Conservation (phyloP, 2,113 vertebrate genomes). For the Epinephelus cyanopodus region DNA sequence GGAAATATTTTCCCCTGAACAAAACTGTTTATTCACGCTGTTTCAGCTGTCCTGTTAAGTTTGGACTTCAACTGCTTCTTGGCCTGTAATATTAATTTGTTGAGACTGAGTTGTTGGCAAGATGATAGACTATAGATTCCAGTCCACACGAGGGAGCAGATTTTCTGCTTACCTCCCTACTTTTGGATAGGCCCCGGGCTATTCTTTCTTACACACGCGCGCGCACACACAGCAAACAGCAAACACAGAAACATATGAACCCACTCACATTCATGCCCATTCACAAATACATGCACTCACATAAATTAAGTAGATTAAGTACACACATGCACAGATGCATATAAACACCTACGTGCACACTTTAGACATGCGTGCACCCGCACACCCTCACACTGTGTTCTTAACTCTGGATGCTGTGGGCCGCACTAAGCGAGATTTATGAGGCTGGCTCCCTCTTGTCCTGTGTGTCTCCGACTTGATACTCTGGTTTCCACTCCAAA, state of each 20-base stretch:
- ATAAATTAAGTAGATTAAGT: background rate
- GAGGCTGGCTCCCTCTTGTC: constrained; percentile 75
- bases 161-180: constrained; percentile 57
- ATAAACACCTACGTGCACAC: background rate
- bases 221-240: background rate
- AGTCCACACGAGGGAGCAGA: constrained; percentile 49
- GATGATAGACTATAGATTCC: constrained; percentile 45
- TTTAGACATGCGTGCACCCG: background rate
- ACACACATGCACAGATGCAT: background rate
- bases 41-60: constrained; percentile 15
- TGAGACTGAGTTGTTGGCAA: constrained; percentile 36
- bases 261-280: background rate
- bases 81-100: constrained; percentile 33
- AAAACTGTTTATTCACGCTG: background rate
- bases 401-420: constrained; percentile 63
- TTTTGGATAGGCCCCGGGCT: constrained; percentile 36
- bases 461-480: constrained; percentile 72
- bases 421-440: constrained; percentile 72
- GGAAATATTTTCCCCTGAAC: constrained; percentile 17
- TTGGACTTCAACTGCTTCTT: constrained; percentile 24
- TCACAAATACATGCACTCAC: background rate
- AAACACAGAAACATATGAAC: background rate
- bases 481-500: constrained; percentile 79
- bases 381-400: constrained; percentile 33
- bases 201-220: constrained; percentile 21